Base-by-base conservation (phyloP, 2,797 vertebrate species). In the Brachyalestes nurse region DNA sequence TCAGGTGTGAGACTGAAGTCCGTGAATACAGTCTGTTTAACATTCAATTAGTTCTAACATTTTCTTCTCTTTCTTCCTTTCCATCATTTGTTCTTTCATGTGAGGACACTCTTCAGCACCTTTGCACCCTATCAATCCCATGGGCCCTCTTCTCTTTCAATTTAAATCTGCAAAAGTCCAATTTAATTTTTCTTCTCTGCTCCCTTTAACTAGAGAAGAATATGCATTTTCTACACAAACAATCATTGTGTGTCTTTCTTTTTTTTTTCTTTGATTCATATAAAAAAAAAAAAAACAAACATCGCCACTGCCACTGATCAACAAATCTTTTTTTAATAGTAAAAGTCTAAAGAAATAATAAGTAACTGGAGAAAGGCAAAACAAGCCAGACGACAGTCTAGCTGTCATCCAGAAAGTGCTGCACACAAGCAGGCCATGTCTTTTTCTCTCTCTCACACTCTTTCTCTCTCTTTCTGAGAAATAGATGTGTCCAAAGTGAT, bases 21-120 rank as follows among this genome's bases (percentile, higher is more conserved):
- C 53, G 80, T 86, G 76, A 84, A 87, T 80, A 64, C 75, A 77
- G 21, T 77, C 84, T 83, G 81, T 84, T 85, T 86, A 86, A 80
- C 69, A 79, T 81, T 79, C 73, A 84, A 87, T 88, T 86, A 82
- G 84, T 78, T 81, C 77, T 82, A 72, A 80, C 83, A 81, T 82
- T 78, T 82, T 78, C 38, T 65, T 62, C 42, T 55, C 12, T 51
- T 72, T 80, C 65, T 72, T 65, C 61, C 75, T 85, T 83, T 78
- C 84, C 83, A 84, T 86, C 77, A 34, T 86, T 84, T 78, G 55
- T 65, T 64, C 72, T 80, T 81, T 74, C 34, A 51, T 75, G 69
- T 84, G 65, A 75, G 83, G 49, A 75, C 57, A 47, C 71, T 77
- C 71, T 70, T 80, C 19, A 19, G 57, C 67, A 72, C 79, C 65